These are phyloP conservation scores for Xenus cinereus DNA, from an alignment of 2,113 vertebrate genomes.

Conservation along the genomic window DNA sequence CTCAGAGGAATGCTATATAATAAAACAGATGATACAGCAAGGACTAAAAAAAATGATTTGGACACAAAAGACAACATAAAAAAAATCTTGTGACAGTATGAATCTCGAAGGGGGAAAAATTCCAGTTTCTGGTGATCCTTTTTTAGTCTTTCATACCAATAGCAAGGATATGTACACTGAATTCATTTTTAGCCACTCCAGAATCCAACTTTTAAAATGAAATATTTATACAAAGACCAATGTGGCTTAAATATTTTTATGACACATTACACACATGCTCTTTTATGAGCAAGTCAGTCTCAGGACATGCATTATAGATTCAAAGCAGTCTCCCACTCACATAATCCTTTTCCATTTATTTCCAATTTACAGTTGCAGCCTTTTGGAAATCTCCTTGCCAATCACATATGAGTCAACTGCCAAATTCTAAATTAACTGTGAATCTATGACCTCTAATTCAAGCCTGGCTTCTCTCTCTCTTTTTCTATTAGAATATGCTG, in stretches of 20 bases:
- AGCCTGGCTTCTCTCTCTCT: not conserved
- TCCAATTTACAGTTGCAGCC: conserved; percentile 23
- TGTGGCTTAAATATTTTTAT: conserved; percentile 35
- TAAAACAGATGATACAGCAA: not conserved
- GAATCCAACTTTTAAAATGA: not conserved
- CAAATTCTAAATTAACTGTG: conserved; percentile 16
- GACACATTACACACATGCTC: conserved; percentile 40
- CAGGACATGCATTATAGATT: not conserved
- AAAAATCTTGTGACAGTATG: not conserved
- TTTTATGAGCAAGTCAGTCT: conserved; percentile 12
- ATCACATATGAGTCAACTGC: not conserved
- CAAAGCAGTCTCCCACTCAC: conserved; percentile 5
- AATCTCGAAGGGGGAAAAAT: not conserved
- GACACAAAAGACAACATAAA: not conserved
- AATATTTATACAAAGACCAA: conserved; percentile 28
- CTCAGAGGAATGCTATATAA: not conserved
- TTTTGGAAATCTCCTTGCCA: conserved; percentile 32
- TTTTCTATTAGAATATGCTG: not conserved
- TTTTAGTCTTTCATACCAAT: not conserved
- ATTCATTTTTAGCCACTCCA: not conserved
- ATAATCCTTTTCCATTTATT: conserved; percentile 45
- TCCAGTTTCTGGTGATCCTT: not conserved
- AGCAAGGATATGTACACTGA: not conserved
- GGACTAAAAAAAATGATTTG: not conserved
- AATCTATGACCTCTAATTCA: not conserved